Evolutionary conservation across 2,797 vertebrate genomes (phyloP).

Genomic region (Sebastes jordani): DNA sequence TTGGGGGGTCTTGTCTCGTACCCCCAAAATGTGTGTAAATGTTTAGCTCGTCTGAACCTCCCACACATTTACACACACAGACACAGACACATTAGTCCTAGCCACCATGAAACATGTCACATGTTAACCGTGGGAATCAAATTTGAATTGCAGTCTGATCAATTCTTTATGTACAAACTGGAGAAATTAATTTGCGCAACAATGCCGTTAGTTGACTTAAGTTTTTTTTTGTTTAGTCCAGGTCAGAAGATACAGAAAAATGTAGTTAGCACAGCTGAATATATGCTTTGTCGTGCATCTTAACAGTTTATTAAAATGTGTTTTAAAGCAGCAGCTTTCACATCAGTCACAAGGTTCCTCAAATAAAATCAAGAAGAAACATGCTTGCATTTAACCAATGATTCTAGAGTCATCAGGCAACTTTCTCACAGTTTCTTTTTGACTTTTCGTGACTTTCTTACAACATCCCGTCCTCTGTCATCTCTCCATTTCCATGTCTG

Average conservation of each 20-base stretch:
- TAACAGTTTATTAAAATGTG: not conserved
- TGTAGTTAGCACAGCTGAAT: not conserved
- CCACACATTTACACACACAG: constrained; percentile 11
- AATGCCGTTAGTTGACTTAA: not conserved
- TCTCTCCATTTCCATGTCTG: not conserved
- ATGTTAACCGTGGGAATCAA: not conserved
- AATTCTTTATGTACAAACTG: not conserved
- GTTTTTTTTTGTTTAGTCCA: not conserved
- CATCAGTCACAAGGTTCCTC: not conserved
- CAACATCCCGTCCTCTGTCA: not conserved
- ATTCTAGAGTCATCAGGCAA: not conserved
- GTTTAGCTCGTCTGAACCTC: constrained; percentile 24
- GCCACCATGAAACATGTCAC: not conserved
- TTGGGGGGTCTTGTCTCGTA: constrained; percentile 43
- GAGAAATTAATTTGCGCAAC: not conserved
- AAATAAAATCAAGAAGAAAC: not conserved
- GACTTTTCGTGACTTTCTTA: not conserved
- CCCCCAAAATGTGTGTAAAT: constrained; percentile 17
- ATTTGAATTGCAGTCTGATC: not conserved
- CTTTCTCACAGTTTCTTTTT: not conserved
- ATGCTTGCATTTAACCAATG: not conserved
- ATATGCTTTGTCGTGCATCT: not conserved
- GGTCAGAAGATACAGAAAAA: not conserved
- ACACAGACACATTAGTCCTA: not conserved
- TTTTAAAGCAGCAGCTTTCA: constrained; percentile 8